Conservation (phyloP, 1,140 invertebrate species). For the Pinna nobilis region DNA sequence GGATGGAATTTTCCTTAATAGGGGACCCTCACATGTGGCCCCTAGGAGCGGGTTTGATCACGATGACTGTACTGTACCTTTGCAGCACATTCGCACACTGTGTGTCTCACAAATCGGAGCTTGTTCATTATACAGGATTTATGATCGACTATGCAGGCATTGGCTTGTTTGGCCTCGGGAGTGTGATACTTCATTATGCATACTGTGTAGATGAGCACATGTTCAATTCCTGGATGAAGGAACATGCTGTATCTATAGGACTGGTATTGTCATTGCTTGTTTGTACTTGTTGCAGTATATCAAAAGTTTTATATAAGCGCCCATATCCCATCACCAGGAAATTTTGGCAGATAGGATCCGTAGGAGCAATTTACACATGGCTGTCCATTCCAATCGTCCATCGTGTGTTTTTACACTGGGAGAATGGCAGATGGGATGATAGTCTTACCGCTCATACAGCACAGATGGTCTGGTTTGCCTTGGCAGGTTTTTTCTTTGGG, state of each 20-base stretch:
- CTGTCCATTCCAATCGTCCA: constrained; percentile 69
- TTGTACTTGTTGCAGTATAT: constrained; percentile 64
- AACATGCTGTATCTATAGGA: constrained; percentile 59
- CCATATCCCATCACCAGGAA: constrained; percentile 71
- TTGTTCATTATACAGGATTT: constrained; percentile 71
- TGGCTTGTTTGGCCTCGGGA: constrained; percentile 71
- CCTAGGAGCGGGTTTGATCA: constrained; percentile 61
- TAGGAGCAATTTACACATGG: constrained; percentile 65
- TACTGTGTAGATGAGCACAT: constrained; percentile 64
- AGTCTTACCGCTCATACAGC: constrained; percentile 63
- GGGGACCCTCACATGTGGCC: constrained; percentile 72
- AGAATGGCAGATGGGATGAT: constrained; percentile 50
- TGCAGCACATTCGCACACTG: constrained; percentile 70
- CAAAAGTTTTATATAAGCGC: constrained; percentile 64
- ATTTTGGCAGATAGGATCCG: constrained; percentile 70
- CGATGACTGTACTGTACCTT: constrained; percentile 66
- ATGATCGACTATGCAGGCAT: constrained; percentile 73
- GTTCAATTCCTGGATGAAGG: constrained; percentile 48
- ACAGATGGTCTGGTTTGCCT: constrained; percentile 70
- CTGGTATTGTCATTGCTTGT: constrained; percentile 59
- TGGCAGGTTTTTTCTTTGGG: constrained; percentile 70
- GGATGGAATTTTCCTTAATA: constrained; percentile 61
- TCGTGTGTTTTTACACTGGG: constrained; percentile 50
- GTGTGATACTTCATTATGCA: constrained; percentile 68
- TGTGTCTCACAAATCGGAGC: constrained; percentile 68